Evolutionary conservation across 2,888 invertebrate species (phyloP).

Genomic region (Criorhina ranunculi): DNA sequence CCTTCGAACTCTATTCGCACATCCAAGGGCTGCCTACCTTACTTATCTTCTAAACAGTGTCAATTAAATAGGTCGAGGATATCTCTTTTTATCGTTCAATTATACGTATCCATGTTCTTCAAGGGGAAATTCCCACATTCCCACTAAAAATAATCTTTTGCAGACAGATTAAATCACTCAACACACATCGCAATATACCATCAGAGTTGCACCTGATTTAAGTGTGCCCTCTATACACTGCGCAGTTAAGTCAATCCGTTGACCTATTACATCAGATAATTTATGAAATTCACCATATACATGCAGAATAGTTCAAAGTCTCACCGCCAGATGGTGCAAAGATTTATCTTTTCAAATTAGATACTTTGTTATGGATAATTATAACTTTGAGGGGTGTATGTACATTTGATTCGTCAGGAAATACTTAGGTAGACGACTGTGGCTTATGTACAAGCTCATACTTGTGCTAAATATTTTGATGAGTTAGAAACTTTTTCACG

Average conservation of each 20-base stretch:
- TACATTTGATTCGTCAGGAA: conserved; percentile 8
- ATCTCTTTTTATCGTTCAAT: conserved; percentile 20
- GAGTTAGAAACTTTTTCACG: too few relatives aligned
- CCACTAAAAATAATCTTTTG: background rate
- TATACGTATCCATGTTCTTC: background rate
- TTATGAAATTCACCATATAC: background rate
- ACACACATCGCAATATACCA: conserved; percentile 1
- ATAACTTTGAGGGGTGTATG: conserved; percentile 9
- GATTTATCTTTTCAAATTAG: conserved; percentile 16
- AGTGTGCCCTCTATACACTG: background rate
- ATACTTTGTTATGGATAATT: conserved; percentile 25
- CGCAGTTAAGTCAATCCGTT: conserved; percentile 23
- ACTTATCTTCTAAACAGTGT: background rate
- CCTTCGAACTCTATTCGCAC: too few relatives aligned
- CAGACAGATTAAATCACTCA: conserved; percentile 13
- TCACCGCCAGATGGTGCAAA: conserved; percentile 46
- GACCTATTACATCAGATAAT: conserved; percentile 43
- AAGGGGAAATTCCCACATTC: conserved; percentile 21
- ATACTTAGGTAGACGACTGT: too few relatives aligned
- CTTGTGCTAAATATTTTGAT: too few relatives aligned
- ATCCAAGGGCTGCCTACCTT: background rate
- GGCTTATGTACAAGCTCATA: too few relatives aligned
- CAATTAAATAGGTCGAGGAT: conserved; percentile 16
- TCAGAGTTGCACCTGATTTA: background rate
- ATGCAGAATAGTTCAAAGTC: conserved; percentile 17